These are phyloP conservation scores for Ochotona princeps DNA, from an alignment of 2,113 vertebrate species.

Conservation along the genomic window DNA sequence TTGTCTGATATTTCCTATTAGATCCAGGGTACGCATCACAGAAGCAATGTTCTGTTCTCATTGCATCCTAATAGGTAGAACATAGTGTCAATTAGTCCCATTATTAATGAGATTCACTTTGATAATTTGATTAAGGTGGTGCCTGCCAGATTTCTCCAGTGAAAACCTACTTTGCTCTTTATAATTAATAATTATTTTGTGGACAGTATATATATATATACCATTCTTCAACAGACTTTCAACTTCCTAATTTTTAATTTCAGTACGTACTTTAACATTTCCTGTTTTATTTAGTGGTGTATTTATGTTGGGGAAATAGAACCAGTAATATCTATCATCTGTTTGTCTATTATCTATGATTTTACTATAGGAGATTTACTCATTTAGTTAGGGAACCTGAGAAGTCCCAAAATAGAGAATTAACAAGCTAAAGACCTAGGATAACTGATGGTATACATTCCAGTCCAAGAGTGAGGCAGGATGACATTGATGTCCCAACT, in stretches of 20 bases:
- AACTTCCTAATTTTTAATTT: constrained; percentile 17
- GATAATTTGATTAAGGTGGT: neutral
- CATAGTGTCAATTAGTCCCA: neutral
- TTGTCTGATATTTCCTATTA: constrained; percentile 27
- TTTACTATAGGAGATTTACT: neutral
- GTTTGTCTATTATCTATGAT: neutral
- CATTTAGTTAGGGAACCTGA: neutral
- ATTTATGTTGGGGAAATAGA: neutral
- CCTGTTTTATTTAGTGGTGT: neutral
- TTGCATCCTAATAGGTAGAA: neutral
- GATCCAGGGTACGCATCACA: neutral
- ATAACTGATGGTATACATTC: neutral
- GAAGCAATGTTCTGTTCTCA: neutral
- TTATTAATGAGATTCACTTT: constrained; percentile 33
- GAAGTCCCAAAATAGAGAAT: neutral
- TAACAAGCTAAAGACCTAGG: neutral
- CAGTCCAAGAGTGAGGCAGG: neutral
- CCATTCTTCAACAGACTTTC: neutral
- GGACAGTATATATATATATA: neutral
- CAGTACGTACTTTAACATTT: neutral
- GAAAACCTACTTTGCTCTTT: constrained; percentile 39
- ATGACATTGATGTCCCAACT: neutral
- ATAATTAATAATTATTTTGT: constrained; percentile 51
- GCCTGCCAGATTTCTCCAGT: neutral
- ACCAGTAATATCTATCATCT: neutral